Base-by-base conservation (phyloP, 2,797 vertebrate genomes). In the Erethizon dorsatum region DNA sequence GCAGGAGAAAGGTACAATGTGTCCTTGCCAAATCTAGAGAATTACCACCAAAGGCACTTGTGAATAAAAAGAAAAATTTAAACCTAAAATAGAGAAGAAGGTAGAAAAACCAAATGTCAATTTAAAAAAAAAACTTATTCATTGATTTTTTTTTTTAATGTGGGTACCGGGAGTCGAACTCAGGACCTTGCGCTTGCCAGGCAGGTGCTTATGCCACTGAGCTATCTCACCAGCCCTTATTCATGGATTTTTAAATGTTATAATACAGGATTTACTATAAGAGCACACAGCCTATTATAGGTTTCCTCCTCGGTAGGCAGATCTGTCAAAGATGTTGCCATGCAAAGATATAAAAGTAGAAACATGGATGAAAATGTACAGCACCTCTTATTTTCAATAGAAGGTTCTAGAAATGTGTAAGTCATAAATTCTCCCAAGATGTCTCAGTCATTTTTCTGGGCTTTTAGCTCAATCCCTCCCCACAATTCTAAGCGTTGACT, bases 391-490 rank as follows among this genome's bases (percentile, higher is more conserved):
- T 67, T 56, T 96, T 80, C 78, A 86, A 14, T 26, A 69, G 88
- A 93, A 95, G 18, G 56, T 65, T 90, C 73, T 80, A 85, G 69
- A 67, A 47, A 88, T 85, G 91, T 83, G 95, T 95, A 88, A 97
- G 28, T 41, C 45, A 96, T 47, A 83, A 86, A 63, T 54, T 86
- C 54, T 93, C 18, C 67, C 87, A 95, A 56, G 56, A 89, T 67
- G 61, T 67, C 75, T 73, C 61, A 56, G 63, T 82, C 80, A 89
- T 90, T 96, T 77, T 97, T 94, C 92, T 96, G 88, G 88, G 91
- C 59, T 88, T 88, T 95, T 91, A 95, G 54, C 80, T 93, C 77
- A 85, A 75, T 87, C 47, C 95, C 69, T 90, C 63, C 95, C 86
- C 61, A 82, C 18, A 88, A n/a, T 57, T 92, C 10, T 59, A 91